A percentile compares a stretch with the other conserved stretches of the same genome.
Evolutionary conservation across 2,888 invertebrate species (phyloP).

Genomic region (Anaspis maculata): DNA sequence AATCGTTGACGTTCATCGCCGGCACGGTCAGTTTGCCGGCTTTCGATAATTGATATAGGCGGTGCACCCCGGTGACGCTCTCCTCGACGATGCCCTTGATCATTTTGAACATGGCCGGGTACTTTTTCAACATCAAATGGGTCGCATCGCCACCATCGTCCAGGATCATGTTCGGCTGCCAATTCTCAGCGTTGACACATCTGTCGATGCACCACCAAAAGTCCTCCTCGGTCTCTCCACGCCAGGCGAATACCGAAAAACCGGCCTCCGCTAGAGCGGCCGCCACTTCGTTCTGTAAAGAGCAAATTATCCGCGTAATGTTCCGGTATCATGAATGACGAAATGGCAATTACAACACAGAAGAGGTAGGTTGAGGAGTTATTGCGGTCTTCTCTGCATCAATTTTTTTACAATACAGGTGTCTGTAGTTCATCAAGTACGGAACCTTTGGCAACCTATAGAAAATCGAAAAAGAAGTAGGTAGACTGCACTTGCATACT

Average conservation of each 20-base stretch:
- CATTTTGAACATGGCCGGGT: slow-evolving; percentile 85
- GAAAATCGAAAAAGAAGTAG: too few relatives aligned
- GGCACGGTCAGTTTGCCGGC: slow-evolving; percentile 90
- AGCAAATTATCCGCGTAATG: too few relatives aligned
- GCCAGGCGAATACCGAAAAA: slow-evolving; percentile 91
- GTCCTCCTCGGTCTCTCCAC: slow-evolving; percentile 94
- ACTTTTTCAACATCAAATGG: slow-evolving; percentile 92
- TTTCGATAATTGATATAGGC: slow-evolving; percentile 91
- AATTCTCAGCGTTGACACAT: slow-evolving; percentile 82
- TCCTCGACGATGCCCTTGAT: slow-evolving; percentile 95
- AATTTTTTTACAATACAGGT: too few relatives aligned
- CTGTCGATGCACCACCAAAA: slow-evolving; percentile 99
- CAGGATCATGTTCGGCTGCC: slow-evolving; percentile 97
- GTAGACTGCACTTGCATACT: too few relatives aligned
- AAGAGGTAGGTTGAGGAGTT: too few relatives aligned
- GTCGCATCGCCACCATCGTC: slow-evolving; percentile 98
- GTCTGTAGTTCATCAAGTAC: too few relatives aligned
- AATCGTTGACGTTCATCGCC: slow-evolving; percentile 98
- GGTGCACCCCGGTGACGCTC: slow-evolving; percentile 96
- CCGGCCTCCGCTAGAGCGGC: slow-evolving; percentile 89
- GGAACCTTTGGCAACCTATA: too few relatives aligned
- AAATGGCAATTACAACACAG: too few relatives aligned
- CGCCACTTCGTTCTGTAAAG: slow-evolving; percentile 82
- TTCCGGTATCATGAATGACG: too few relatives aligned
- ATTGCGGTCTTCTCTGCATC: too few relatives aligned